Evolutionary conservation across 2,113 vertebrate species (phyloP).

Genomic region (Pelvicachromis taeniatus): DNA sequence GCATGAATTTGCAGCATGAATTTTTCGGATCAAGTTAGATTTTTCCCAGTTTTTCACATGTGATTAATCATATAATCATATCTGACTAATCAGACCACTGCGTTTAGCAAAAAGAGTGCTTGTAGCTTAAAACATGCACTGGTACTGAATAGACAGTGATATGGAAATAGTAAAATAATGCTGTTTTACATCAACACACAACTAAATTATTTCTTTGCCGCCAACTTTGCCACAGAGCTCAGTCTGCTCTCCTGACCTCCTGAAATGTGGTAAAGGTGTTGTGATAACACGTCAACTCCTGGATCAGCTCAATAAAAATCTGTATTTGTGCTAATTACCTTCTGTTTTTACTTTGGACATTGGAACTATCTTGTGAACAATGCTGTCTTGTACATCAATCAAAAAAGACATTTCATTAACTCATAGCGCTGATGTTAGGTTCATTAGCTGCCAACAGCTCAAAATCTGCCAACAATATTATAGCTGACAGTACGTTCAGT

Average conservation of each 20-base stretch:
- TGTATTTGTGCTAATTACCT: not conserved
- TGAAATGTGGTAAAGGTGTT: not conserved
- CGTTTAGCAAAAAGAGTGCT: not conserved
- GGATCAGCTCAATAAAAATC: not conserved
- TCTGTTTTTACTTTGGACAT: not conserved
- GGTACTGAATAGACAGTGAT: not conserved
- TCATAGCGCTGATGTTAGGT: not conserved
- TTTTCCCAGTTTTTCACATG: not conserved
- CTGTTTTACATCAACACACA: not conserved
- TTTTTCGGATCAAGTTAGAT: not conserved
- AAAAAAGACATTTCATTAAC: not conserved
- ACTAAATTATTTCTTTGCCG: not conserved
- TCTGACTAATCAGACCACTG: not conserved
- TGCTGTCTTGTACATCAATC: not conserved
- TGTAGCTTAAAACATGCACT: not conserved
- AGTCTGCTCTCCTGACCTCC: not conserved
- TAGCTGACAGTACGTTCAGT: not conserved
- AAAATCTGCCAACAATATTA: not conserved
- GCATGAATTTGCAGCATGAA: accelerated
- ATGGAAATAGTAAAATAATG: not conserved
- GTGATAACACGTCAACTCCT: not conserved
- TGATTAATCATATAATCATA: not conserved
- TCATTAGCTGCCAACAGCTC: not conserved
- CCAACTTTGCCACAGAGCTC: too few relatives aligned
- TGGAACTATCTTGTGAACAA: not conserved